A percentile compares a stretch with the other conserved stretches of the same genome.
Evolutionary conservation across 2,113 vertebrate genomes (phyloP).

Genomic region (Aptenodytes patagonicus): DNA sequence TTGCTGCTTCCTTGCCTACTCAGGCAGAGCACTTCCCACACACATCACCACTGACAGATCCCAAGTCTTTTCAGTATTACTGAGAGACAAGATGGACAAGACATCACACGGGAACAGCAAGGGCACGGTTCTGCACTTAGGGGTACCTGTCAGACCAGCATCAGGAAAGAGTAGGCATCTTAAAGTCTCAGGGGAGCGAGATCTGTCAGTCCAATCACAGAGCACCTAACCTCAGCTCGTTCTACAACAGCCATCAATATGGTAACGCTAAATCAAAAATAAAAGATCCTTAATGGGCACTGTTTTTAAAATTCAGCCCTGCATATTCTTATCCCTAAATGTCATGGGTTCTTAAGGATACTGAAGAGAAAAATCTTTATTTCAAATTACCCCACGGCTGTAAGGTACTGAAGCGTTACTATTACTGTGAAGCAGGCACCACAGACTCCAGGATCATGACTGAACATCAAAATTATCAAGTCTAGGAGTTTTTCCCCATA

Average conservation of each 20-base stretch:
- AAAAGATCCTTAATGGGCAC: background rate
- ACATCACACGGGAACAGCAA: background rate
- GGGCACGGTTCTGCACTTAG: background rate
- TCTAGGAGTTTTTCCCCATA: background rate
- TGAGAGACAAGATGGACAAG: background rate
- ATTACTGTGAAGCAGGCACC: background rate
- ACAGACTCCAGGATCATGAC: background rate
- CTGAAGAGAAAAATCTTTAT: background rate
- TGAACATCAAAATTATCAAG: background rate
- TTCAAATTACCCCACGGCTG: background rate
- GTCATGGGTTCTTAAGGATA: background rate
- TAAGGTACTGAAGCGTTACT: background rate
- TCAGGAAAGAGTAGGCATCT: background rate
- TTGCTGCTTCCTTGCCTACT: background rate
- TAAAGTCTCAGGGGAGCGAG: too few relatives aligned
- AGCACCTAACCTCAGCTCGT: too few relatives aligned
- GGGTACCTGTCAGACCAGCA: background rate
- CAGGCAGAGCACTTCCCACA: background rate
- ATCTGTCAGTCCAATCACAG: background rate
- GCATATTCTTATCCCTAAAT: background rate
- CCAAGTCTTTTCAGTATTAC: background rate
- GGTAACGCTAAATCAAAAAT: background rate
- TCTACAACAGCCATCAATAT: background rate
- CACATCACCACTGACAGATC: background rate
- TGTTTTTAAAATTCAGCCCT: background rate